A percentile compares a stretch with the other conserved stretches of the same genome.
These are phyloP conservation scores for Pseudolaguvia tuberculata DNA, from an alignment of 2,113 vertebrate species.

Conservation along the genomic window DNA sequence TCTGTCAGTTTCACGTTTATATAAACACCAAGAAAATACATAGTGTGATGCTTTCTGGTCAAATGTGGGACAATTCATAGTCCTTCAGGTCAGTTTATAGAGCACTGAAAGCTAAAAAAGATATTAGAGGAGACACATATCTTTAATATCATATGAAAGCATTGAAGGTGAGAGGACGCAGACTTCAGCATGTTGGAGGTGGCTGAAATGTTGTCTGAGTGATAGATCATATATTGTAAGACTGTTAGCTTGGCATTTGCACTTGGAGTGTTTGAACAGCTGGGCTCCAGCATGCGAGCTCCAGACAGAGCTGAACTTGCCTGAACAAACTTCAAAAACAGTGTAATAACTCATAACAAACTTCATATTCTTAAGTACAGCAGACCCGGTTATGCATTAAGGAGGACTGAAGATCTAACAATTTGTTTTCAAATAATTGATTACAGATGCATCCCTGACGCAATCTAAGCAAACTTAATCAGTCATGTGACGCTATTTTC, in stretches of 20 bases:
- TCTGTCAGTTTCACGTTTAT: neutral
- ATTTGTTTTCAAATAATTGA: conserved; percentile 15
- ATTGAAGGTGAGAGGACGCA: conserved; percentile 1
- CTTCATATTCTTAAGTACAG: conserved; percentile 26
- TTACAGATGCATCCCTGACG: conserved; percentile 9
- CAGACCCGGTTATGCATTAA: conserved; percentile 2
- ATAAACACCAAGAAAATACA: neutral
- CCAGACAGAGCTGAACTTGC: conserved; percentile 24
- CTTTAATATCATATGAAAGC: neutral
- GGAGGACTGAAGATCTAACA: conserved; percentile 7
- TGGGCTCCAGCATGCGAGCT: conserved; percentile 24
- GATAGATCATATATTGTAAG: conserved; percentile 11
- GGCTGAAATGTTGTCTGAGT: conserved; percentile 24
- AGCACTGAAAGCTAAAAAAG: conserved; percentile 15
- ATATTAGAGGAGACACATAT: neutral
- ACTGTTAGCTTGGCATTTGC: conserved; percentile 31
- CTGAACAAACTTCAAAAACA: conserved; percentile 43
- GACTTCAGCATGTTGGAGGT: conserved; percentile 13
- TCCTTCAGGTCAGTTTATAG: neutral
- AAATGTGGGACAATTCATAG: neutral
- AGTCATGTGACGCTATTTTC: conserved; percentile 18
- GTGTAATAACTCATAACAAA: conserved; percentile 37
- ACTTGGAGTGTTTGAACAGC: conserved; percentile 39
- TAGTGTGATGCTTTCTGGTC: conserved; percentile 9
- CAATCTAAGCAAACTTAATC: conserved; percentile 18